Base-by-base conservation (phyloP, 2,113 vertebrate genomes). In the Cyanoramphus novaezelandiae region DNA sequence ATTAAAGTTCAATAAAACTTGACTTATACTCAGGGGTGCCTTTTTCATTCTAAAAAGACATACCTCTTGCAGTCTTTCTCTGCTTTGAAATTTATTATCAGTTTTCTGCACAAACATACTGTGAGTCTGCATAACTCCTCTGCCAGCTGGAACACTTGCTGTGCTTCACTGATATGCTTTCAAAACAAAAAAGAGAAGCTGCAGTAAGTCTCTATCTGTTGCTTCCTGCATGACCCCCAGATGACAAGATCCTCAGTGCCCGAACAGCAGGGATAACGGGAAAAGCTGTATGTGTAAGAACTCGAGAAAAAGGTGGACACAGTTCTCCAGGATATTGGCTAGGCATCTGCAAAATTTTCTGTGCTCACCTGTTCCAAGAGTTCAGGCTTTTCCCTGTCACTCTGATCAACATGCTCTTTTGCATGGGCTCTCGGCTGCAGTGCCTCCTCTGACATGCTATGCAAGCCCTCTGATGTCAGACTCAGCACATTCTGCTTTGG, bases 41-140 rank as follows among this genome's bases (percentile, higher is more conserved):
- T 52, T 25, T 39, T 81, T 25, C n/a, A 59, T 27, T 44, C 17
- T 21, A 59, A 72, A 86, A 65, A 62, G 43, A 43, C 89, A 46
- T 98, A 99, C 99, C 98, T 98, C 97, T 98, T 97, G 70, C 98
- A 97, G 94, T 99, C 98, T 97, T 98, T 98, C 96, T 99, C 98
- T 91, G 99, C 97, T 50, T 99, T 98, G 4, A 83, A 71, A 91
- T 99, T 99, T 98, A 98, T 99, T 87, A 98, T 98, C 96, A 99
- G 98, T 98, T 99, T 99, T 94, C 99, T 98, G 72, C 99, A 98
- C 25, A 24, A 25, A 52, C 25, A 9, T 52, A 16, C 9, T 28
- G 27, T 28, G 27, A 10, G 8, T 52, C 25, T 52, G 50, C 27
- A 52, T 27, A 52, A 28, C 25, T 9, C 50, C 50, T 99, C 99